Evolutionary conservation across 2,888 invertebrate genomes (phyloP), one percentile per base, ranked within the genome.

Genomic region (Oligia latruncula): DNA sequence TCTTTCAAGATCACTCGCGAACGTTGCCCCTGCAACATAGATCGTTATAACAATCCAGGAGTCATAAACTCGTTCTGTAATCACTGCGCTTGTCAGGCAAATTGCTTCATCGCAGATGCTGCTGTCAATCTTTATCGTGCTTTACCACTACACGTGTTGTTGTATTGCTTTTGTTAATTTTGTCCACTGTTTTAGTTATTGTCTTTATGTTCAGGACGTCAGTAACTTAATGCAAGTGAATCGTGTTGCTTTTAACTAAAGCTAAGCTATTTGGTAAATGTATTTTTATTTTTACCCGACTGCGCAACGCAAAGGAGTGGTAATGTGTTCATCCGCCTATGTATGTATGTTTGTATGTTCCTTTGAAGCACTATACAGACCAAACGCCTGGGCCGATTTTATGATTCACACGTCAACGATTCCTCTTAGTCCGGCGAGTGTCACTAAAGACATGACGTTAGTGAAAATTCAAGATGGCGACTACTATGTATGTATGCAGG

Each of bases 91-190:
- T 83, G 84, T 78, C 84, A 87, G 29, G 72, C 72, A 87, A 79
- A 87, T 87, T 84, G 84, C 70, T 78, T 72, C 84, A 74, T 78
- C 71, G 74, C 87, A 83, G 71, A 84, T 84, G 78, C 49, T 70
- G 20, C 66, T 66, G 87, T 87, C 84, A 72, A 83, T 84, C 79
- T 87, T 66, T 73, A 84, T 87, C 20, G 29, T 29, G 29, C 29
- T 29, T 70, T 46, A 4, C 62, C 55, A 76, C 52, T 71, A 55
- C 71, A 64, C 43, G 64, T 64, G 62, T 62, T 70, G 58, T 78
- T 73, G 6, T 68, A 83, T 73, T 81, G 68, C 35, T 85, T 70
- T 46, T 74, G 72, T 85, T 85, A 20, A 4, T 72, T 72, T 72
- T 58, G 29, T 79, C 46, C 20, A 0, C 15, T 40, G 29, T 52